Evolutionary conservation across 2,113 vertebrate genomes (phyloP), one percentile per base, ranked within the genome.

Genomic region (Formicarius rufipectus): DNA sequence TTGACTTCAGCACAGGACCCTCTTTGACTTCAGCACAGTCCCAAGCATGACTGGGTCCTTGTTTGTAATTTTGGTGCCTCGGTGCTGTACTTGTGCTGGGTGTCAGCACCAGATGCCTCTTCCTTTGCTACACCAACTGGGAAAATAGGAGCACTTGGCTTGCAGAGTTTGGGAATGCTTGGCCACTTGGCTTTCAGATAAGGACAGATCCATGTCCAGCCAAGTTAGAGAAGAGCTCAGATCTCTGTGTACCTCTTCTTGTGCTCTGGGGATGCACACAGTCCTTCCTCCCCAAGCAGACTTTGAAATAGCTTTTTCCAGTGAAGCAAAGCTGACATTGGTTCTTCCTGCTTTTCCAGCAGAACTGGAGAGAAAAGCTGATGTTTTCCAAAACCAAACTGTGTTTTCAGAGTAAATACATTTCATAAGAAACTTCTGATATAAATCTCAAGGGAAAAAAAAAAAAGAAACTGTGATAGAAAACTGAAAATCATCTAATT

Each of bases 51-150:
- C 7, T 44, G 40, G 40, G 33, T 10, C 42, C 50, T 55, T 30
- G 10, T 25, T 37, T 42, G 47, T 21, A 16, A 58, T 58, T 53
- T 56, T 22, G 23, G 45, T 28, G 72, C 58, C 72, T 35, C 39
- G 10, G 5, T 6, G 30, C 44, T 30, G 9, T 28, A 8, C 7
- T 21, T 0, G 1, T 12, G 22, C 37, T 66, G 50, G 22, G 37
- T 37, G 28, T 59, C 58, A 66, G 78, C 58, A 10, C 37, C 33
- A 25, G 6, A 0, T 1, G 17, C 18, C 33, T 68, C 78, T 21
- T 47, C 40, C 44, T 68, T 60, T 16, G 15, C 47, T 45, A 31
- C 40, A 49, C 5, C 4, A 25, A 71, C 21, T 5, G 33, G 66
- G 69, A 42, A 78, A 95, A 52, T 5, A 37, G 18, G 20, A 85